Percentiles rank a stretch among this genome's conserved stretches.
Conservation (phyloP, 2,888 invertebrate genomes). For the Tipula confusa region DNA sequence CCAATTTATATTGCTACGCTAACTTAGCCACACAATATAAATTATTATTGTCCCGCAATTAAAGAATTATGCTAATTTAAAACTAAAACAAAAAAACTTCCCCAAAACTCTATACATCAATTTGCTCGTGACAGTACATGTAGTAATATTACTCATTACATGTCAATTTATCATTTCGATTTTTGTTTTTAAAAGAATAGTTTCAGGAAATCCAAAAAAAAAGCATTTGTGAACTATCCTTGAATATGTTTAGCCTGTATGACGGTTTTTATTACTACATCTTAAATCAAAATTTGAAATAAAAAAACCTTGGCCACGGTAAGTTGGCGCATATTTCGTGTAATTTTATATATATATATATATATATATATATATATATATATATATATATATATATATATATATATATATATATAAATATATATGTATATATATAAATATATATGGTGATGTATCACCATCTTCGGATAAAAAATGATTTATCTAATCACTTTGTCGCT, state of each 20-base stretch:
- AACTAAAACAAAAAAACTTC: not conserved
- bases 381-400: not conserved
- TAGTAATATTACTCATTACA: not conserved
- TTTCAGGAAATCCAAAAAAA: not conserved
- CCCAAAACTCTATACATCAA: not conserved
- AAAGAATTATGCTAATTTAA: not conserved
- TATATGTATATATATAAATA: not conserved
- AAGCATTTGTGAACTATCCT: not conserved
- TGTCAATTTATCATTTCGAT: not conserved
- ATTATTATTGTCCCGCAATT: no score
- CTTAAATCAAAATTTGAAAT: not conserved
- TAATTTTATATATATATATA: no score
- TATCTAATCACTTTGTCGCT: not conserved
- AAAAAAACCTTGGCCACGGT: not conserved
- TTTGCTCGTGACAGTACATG: no score
- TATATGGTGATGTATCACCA: not conserved
- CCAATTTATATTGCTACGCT: no score
- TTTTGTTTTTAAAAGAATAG: not conserved
- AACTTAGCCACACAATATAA: no score
- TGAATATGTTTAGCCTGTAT: not conserved
- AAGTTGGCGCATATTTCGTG: not conserved
- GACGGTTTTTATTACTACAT: not conserved
- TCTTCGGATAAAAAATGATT: not conserved
- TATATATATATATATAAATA: no score
- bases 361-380: no score